Evolutionary conservation across 2,797 vertebrate species (phyloP).

Genomic region (Carcharodon carcharias): DNA sequence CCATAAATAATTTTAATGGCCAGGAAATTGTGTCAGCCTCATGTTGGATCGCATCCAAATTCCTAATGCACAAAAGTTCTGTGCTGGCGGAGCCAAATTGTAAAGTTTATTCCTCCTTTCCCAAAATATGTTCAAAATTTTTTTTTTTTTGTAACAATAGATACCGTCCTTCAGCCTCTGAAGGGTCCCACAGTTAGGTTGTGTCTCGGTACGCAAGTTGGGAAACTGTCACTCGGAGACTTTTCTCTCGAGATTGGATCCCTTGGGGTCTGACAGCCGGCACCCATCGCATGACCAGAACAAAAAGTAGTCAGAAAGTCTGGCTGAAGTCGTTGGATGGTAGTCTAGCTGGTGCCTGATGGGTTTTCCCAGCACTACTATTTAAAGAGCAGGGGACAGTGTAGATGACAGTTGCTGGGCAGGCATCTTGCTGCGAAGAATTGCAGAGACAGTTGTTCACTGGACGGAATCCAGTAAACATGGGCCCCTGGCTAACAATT

Average conservation of each 20-base stretch:
- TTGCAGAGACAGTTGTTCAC: constrained; percentile 6
- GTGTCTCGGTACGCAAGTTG: not conserved
- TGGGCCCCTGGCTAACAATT: not conserved
- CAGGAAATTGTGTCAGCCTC: not conserved
- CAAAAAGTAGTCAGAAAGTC: not conserved
- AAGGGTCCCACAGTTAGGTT: not conserved
- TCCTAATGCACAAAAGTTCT: not conserved
- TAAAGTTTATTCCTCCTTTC: not conserved
- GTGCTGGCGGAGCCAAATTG: not conserved
- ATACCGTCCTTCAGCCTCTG: not conserved
- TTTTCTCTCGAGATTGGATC: not conserved
- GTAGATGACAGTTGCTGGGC: not conserved
- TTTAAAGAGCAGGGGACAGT: not conserved
- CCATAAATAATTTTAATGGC: not conserved
- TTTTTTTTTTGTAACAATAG: not conserved
- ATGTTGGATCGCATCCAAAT: not conserved
- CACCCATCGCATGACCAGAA: no score
- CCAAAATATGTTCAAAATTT: not conserved
- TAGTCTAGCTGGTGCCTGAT: not conserved
- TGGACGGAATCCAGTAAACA: not conserved
- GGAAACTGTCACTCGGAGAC: not conserved
- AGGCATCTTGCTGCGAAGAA: not conserved
- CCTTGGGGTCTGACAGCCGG: not conserved
- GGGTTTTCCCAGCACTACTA: not conserved
- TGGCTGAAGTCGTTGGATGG: not conserved